These are phyloP conservation scores for Brachypterus glaber DNA, from an alignment of 2,888 invertebrate species.

Conservation along the genomic window DNA sequence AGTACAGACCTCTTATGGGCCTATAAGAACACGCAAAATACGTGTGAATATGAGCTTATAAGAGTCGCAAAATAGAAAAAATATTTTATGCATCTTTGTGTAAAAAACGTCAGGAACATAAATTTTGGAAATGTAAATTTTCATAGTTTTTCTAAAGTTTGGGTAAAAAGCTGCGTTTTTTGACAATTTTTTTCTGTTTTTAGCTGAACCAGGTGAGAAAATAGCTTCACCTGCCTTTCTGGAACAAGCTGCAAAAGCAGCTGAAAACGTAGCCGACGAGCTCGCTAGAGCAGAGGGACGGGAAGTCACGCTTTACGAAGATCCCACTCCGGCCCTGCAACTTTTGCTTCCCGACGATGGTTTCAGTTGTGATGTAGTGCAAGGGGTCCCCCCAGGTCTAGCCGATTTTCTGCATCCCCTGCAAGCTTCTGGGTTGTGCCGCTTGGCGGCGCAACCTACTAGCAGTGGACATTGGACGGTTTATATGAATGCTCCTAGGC, in stretches of 20 bases:
- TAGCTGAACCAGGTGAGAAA: slow-evolving; percentile 42
- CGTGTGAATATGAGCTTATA: too few relatives aligned
- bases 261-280: slow-evolving; percentile 85
- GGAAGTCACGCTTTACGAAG: slow-evolving; percentile 82
- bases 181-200: slow-evolving; percentile 18
- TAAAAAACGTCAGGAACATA: too few relatives aligned
- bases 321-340: slow-evolving; percentile 79
- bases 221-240: slow-evolving; percentile 48
- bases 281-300: slow-evolving; percentile 83
- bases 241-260: slow-evolving; percentile 65
- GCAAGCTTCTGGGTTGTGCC: slow-evolving; percentile 77
- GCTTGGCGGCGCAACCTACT: slow-evolving; percentile 81
- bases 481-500: slow-evolving; percentile 59
- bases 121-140: too few relatives aligned
- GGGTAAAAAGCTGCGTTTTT: too few relatives aligned
- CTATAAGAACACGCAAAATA: too few relatives aligned
- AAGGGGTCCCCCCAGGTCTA: slow-evolving; percentile 85
- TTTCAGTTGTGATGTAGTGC: slow-evolving; percentile 83
- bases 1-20: too few relatives aligned
- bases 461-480: slow-evolving; percentile 94
- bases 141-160: too few relatives aligned
- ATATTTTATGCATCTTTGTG: too few relatives aligned
- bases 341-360: slow-evolving; percentile 92
- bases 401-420: slow-evolving; percentile 79
- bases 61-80: too few relatives aligned